These are phyloP conservation scores for Buceros bicornis DNA, from an alignment of 2,797 vertebrate genomes.

Conservation along the genomic window DNA sequence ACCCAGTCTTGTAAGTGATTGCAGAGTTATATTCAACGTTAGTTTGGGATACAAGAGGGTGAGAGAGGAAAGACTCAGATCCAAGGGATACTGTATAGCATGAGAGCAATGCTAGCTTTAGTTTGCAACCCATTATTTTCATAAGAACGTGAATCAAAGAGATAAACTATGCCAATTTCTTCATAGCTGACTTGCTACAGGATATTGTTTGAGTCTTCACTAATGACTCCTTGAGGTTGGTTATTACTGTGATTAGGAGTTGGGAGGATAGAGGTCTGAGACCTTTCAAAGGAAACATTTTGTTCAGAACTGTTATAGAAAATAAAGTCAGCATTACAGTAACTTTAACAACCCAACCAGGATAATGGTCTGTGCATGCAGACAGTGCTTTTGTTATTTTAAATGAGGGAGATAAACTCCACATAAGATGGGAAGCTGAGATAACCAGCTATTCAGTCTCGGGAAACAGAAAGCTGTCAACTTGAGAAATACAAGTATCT, in stretches of 20 bases:
- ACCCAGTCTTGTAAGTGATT: constrained; percentile 6
- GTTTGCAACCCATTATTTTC: constrained; percentile 76
- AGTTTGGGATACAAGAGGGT: neutral
- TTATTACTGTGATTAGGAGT: constrained; percentile 78
- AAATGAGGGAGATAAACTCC: constrained; percentile 62
- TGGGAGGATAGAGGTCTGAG: constrained; percentile 76
- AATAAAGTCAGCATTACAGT: constrained; percentile 73
- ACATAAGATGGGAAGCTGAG: constrained; percentile 17
- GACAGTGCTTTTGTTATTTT: constrained; percentile 50
- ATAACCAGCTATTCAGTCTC: constrained; percentile 59
- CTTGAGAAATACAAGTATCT: constrained; percentile 21
- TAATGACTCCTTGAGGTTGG: constrained; percentile 78
- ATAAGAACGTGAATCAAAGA: constrained; percentile 68
- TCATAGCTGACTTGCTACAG: constrained; percentile 70
- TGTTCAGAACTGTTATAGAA: constrained; percentile 69
- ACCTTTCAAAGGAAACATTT: constrained; percentile 76
- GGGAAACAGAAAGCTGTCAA: constrained; percentile 50
- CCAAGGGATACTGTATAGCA: constrained; percentile 7
- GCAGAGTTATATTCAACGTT: constrained; percentile 28
- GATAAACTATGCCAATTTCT: constrained; percentile 75
- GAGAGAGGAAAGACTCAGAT: neutral
- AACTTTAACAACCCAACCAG: constrained; percentile 71
- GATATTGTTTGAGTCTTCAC: constrained; percentile 70
- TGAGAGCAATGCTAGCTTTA: constrained; percentile 54
- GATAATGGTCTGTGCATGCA: constrained; percentile 44